Conservation (phyloP, 1,140 invertebrate species). For the Zelostemma sp. region DNA sequence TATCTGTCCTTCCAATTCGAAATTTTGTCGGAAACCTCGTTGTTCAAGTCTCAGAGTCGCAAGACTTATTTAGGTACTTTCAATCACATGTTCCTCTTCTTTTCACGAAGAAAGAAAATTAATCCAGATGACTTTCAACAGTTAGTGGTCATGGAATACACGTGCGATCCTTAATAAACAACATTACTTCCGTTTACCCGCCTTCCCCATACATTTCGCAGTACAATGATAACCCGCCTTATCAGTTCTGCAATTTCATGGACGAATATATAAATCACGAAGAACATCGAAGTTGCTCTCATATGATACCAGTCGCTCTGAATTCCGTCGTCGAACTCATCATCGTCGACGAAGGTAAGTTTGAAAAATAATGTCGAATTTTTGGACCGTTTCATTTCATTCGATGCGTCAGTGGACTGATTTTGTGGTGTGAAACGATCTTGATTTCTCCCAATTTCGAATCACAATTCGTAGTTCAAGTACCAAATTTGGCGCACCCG, state of each 20-base stretch:
- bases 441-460: too few relatives aligned
- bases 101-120: too few relatives aligned
- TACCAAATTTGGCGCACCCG: constrained; percentile 43
- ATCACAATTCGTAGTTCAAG: constrained; percentile 29
- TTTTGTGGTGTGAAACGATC: too few relatives aligned
- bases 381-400: constrained; percentile 17
- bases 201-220: constrained; percentile 70
- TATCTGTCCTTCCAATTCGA: constrained; percentile 83
- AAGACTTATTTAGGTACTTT: too few relatives aligned
- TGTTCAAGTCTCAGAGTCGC: constrained; percentile 82
- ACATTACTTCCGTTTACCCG: constrained; percentile 66
- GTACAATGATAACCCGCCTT: constrained; percentile 53
- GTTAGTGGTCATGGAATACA: constrained; percentile 13
- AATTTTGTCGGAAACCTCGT: constrained; percentile 77
- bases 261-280: constrained; percentile 60
- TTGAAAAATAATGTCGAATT: not conserved
- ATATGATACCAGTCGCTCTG: constrained; percentile 68
- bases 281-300: constrained; percentile 68
- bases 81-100: too few relatives aligned
- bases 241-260: constrained; percentile 63
- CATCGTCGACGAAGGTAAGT: constrained; percentile 71
- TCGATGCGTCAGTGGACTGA: too few relatives aligned
- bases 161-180: constrained; percentile 58
- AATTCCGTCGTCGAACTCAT: constrained; percentile 72
- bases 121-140: too few relatives aligned